Conservation (phyloP, 2,113 vertebrate genomes). For the Muntiacus muntjak region DNA sequence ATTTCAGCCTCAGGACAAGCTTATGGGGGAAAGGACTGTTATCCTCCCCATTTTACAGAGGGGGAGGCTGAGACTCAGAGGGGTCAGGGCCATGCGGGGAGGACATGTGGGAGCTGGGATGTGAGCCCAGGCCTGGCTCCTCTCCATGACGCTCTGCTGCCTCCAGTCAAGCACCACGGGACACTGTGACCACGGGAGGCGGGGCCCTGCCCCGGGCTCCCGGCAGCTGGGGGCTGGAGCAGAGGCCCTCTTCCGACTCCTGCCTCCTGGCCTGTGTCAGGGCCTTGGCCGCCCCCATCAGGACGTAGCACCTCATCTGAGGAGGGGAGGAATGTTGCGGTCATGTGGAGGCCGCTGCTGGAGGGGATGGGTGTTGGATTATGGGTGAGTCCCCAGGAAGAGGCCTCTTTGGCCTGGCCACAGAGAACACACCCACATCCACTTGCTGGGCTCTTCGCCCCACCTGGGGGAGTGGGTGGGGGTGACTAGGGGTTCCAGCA, state of each 20-base stretch:
- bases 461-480: neutral
- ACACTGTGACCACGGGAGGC: neutral
- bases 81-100: neutral
- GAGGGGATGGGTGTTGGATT: neutral
- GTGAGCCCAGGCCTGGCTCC: neutral
- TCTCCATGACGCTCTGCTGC: neutral
- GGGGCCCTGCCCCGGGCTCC: neutral
- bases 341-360: neutral
- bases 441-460: neutral
- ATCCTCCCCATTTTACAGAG: neutral
- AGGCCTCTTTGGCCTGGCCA: neutral
- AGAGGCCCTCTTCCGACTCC: neutral
- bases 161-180: neutral
- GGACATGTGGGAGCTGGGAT: neutral
- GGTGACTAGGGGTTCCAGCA: neutral
- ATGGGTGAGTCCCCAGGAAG: neutral
- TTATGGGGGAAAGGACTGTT: neutral
- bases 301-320: conserved; percentile 50
- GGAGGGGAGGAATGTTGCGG: conserved; percentile 30
- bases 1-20: neutral
- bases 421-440: neutral
- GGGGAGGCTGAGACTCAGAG: neutral
- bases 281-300: neutral
- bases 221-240: neutral
- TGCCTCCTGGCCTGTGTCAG: neutral